phyloP scores from a whole-genome alignment of 2,113 vertebrate genomes.

The Merops nubicus region DNA sequence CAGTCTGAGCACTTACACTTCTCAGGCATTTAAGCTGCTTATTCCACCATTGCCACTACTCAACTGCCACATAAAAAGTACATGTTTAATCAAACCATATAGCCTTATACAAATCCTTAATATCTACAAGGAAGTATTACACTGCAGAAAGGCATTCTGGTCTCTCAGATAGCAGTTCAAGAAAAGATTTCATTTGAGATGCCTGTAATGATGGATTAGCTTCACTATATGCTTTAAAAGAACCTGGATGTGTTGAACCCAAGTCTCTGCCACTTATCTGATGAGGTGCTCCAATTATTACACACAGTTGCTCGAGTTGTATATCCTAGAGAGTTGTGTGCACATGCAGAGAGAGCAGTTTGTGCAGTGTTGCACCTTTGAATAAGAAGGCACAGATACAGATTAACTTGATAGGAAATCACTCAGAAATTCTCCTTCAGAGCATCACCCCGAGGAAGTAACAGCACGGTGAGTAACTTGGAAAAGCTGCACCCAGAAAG shows the following conservation, averaged over 20 bases:
- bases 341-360: neutral
- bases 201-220: neutral
- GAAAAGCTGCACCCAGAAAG: neutral
- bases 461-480: fast-evolving
- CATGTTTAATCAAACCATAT: neutral
- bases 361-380: neutral
- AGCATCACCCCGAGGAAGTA: neutral
- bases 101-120: neutral
- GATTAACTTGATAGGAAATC: neutral
- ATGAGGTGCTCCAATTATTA: neutral
- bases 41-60: neutral
- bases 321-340: neutral
- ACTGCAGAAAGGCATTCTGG: neutral
- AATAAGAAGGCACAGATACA: neutral
- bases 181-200: neutral
- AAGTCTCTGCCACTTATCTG: neutral
- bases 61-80: neutral
- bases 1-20: fast-evolving
- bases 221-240: neutral
- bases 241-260: neutral
- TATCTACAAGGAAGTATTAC: neutral
- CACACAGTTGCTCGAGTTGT: neutral
- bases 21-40: neutral
- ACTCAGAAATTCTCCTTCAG: neutral
- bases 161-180: neutral